These are phyloP conservation scores for Sarcophaga bullata DNA, from an alignment of 1,140 invertebrate species.

Conservation along the genomic window DNA sequence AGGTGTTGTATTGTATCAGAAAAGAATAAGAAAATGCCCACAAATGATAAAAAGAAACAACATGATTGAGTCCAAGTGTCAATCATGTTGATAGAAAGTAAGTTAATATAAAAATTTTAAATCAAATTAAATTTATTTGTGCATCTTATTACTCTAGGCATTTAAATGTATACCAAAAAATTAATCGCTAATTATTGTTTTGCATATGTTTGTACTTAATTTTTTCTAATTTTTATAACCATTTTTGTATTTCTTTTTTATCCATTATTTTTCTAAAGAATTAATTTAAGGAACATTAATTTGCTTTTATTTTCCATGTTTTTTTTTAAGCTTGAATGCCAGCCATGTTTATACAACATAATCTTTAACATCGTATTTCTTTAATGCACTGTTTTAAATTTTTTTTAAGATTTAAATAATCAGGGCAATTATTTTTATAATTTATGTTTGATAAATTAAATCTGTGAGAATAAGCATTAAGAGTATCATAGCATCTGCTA, in stretches of 20 bases:
- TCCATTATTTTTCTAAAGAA: not conserved
- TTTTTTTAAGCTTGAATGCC: too few relatives aligned
- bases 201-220: too few relatives aligned
- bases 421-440: too few relatives aligned
- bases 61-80: not conserved
- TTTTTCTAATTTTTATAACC: not conserved
- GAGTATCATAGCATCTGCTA: too few relatives aligned
- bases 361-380: too few relatives aligned
- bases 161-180: not conserved
- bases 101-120: not conserved
- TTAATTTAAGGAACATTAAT: not conserved
- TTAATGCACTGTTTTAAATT: too few relatives aligned
- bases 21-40: not conserved
- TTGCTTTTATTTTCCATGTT: not conserved
- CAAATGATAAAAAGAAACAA: not conserved
- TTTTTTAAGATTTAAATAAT: too few relatives aligned
- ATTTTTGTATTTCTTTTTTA: not conserved
- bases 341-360: too few relatives aligned
- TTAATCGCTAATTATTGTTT: too few relatives aligned
- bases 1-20: slow-evolving; percentile 4
- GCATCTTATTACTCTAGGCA: not conserved
- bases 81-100: not conserved
- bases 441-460: too few relatives aligned
- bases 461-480: too few relatives aligned
- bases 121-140: not conserved